Conservation (phyloP, 2,113 vertebrate genomes). For the Entosphenus tridentatus region DNA sequence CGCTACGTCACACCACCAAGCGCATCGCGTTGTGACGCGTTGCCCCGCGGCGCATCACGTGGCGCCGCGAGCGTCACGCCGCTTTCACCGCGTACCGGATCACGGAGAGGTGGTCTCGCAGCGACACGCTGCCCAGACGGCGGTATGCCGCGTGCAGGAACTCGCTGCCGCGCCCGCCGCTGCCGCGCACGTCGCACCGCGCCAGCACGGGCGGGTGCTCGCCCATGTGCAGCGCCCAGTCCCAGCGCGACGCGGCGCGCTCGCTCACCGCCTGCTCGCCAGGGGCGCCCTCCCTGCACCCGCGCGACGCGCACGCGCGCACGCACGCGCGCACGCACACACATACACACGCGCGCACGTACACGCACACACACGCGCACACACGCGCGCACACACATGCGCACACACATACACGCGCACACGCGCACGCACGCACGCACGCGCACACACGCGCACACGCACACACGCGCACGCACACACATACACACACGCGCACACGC, state of each 20-base stretch:
- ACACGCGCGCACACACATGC: too few relatives aligned
- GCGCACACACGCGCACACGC: too few relatives aligned
- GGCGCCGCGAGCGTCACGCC: neutral
- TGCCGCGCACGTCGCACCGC: slow-evolving; percentile 27
- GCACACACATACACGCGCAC: too few relatives aligned
- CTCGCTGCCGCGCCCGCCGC: slow-evolving; percentile 24
- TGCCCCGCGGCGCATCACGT: neutral
- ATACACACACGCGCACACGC: too few relatives aligned
- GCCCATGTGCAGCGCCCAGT: slow-evolving; percentile 28
- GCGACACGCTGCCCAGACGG: slow-evolving; percentile 23
- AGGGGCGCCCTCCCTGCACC: slow-evolving; percentile 24
- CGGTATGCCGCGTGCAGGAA: slow-evolving; percentile 18
- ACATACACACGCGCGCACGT: too few relatives aligned
- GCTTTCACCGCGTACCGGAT: slow-evolving; percentile 23
- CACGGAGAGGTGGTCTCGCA: slow-evolving; percentile 30
- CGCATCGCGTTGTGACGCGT: too few relatives aligned
- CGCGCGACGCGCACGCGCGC: neutral
- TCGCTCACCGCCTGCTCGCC: slow-evolving; percentile 29
- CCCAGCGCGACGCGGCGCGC: slow-evolving; percentile 33
- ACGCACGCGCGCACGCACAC: too few relatives aligned
- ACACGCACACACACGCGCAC: too few relatives aligned
- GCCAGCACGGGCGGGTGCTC: slow-evolving; percentile 25
- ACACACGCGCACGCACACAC: too few relatives aligned
- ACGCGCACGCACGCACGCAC: too few relatives aligned
- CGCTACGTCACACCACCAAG: too few relatives aligned